phyloP scores from a whole-genome alignment of 2,797 vertebrate genomes.

The Leptodactylus fallax region DNA sequence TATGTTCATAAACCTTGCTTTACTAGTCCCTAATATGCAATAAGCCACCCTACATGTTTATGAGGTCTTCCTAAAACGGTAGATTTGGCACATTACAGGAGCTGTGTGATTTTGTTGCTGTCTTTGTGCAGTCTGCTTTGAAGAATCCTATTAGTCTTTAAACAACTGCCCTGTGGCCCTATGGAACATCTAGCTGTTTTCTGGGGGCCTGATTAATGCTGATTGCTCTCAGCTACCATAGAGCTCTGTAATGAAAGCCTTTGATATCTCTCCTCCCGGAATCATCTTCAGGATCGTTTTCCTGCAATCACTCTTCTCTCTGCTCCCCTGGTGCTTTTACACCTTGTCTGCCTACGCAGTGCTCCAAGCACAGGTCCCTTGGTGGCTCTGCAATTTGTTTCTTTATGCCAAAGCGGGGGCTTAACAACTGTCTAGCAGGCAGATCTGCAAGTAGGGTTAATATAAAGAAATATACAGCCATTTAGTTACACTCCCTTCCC shows the following conservation, averaged over 20 bases:
- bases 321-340: constrained; percentile 35
- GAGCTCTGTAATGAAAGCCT: constrained; percentile 53
- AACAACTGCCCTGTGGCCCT: constrained; percentile 50
- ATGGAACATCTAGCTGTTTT: constrained; percentile 40
- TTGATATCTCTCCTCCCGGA: constrained; percentile 56
- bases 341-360: constrained; percentile 47
- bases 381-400: constrained; percentile 33
- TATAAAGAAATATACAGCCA: neutral
- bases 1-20: neutral
- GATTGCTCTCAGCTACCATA: constrained; percentile 53
- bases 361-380: constrained; percentile 36
- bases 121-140: constrained; percentile 41
- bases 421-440: constrained; percentile 31
- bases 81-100: constrained; percentile 10
- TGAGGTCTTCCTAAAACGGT: neutral
- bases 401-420: neutral
- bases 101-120: neutral
- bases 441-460: constrained; percentile 14
- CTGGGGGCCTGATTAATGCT: constrained; percentile 58
- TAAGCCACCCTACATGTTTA: neutral
- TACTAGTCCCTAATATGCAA: neutral
- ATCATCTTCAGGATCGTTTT: constrained; percentile 50
- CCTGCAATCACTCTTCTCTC: constrained; percentile 49
- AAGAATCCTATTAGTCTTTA: constrained; percentile 43
- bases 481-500: neutral